Base-by-base conservation (phyloP, 1,140 invertebrate genomes). In the Ceratosolen solmsi region DNA sequence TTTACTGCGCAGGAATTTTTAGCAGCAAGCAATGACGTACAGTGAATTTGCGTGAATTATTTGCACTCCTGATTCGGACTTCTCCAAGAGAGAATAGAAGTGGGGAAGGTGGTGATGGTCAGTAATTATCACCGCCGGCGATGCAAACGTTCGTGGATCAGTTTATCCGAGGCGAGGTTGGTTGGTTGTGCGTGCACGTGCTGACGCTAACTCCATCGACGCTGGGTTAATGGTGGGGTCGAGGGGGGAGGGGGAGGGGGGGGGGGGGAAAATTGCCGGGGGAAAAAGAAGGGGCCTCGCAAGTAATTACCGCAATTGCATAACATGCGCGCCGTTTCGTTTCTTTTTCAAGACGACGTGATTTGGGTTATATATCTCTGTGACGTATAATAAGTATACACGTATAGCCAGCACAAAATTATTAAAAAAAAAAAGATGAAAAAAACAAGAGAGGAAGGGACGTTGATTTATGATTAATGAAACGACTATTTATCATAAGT, bases 251-350 rank as follows among this genome's bases (percentile, higher is more conserved):
- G 13, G 41, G 13, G 41, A 46, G 41, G 13, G 41, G 13, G 41
- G 13, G 41, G 13, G 17, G 5, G n/a, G 46, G 15, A 17, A 0
- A n/a, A n/a, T n/a, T n/a, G n/a, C n/a, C n/a, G n/a, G n/a, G 4
- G 25, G 22, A n/a, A 46, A 54, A 79, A 72, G 51, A 71, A 79
- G 4, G 33, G 7, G 20, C 70, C 51, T 80, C 70, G 27, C 73
- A 38, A 76, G 70, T 72, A 73, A 81, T 79, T 76, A 75, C 71
- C 46, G 72, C 70, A 33, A 82, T 68, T 77, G 73, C 30, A 56
- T 54, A 71, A 27, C n/a, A 63, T 30, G 0, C 38, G 13, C n/a
- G 20, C 49, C 22, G n/a, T 25, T 33, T 65, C 27, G 0, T 33
- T 33, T 20, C 8, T 3, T 56, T 4, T 56, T 46, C 5, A 56